Percentiles rank a stretch among this genome's conserved stretches.
phyloP scores from a whole-genome alignment of 2,888 invertebrate species.

The Chaetogeoica ovagalla region DNA sequence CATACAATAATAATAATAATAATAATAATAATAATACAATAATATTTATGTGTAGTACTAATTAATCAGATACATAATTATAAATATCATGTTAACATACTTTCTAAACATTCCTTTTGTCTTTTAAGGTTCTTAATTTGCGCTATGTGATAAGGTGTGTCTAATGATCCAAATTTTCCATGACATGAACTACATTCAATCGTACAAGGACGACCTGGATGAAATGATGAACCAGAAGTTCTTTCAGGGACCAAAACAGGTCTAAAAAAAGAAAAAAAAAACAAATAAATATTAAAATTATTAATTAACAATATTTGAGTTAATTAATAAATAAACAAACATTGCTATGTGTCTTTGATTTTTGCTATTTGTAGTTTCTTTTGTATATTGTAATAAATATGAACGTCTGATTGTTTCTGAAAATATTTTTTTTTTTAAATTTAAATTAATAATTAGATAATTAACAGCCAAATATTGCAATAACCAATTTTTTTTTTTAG shows the following conservation, averaged over 20 bases:
- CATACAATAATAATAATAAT: no score
- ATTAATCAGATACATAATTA: no score
- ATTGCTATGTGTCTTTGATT: not conserved
- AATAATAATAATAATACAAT: no score
- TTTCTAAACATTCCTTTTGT: slow-evolving; percentile 77
- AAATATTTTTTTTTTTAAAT: not conserved
- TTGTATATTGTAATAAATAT: not conserved
- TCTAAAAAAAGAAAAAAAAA: slow-evolving; percentile 30
- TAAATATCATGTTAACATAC: slow-evolving; percentile 62
- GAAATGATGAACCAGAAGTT: slow-evolving; percentile 83
- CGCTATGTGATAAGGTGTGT: slow-evolving; percentile 84
- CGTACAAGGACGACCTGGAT: slow-evolving; percentile 78
- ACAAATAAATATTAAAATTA: not conserved
- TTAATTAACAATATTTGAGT: not conserved
- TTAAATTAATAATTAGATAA: not conserved
- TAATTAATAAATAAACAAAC: slow-evolving; percentile 20
- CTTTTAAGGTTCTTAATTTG: slow-evolving; percentile 80
- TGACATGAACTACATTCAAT: slow-evolving; percentile 87
- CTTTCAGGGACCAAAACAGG: slow-evolving; percentile 81
- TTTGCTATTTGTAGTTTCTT: not conserved
- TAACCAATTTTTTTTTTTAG: no score
- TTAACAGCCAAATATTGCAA: no score
- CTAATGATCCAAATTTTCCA: slow-evolving; percentile 82
- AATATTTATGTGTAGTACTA: no score
- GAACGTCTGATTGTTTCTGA: not conserved